These are phyloP conservation scores for Lampropteryx suffumata DNA, from an alignment of 2,888 invertebrate species.

Conservation along the genomic window DNA sequence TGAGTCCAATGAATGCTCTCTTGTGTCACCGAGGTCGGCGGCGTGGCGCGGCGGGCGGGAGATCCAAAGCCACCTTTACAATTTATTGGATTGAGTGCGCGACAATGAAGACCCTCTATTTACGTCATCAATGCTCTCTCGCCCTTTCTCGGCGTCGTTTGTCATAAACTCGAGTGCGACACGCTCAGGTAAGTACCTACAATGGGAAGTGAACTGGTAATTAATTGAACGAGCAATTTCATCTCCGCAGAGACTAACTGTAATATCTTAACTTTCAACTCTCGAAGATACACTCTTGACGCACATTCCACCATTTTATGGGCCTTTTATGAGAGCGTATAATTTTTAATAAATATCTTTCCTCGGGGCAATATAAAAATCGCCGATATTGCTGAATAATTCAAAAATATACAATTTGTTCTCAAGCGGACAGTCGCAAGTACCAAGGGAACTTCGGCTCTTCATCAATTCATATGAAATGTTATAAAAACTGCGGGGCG, in stretches of 20 bases:
- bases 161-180: slow-evolving; percentile 21
- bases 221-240: slow-evolving; percentile 9
- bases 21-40: no score
- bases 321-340: slow-evolving; percentile 9
- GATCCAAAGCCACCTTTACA: no score
- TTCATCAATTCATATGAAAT: no score
- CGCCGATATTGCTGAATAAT: slow-evolving; percentile 17
- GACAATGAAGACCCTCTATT: no score
- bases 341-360: slow-evolving; percentile 15
- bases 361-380: slow-evolving; percentile 10
- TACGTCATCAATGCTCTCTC: slow-evolving; percentile 20
- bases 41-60: not conserved
- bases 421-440: slow-evolving; percentile 11
- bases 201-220: slow-evolving; percentile 15
- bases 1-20: slow-evolving; percentile 28
- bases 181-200: slow-evolving; percentile 7
- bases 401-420: slow-evolving; percentile 15
- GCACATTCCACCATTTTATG: slow-evolving; percentile 17
- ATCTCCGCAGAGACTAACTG: slow-evolving; percentile 6
- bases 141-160: slow-evolving; percentile 20
- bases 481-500: slow-evolving; percentile 16
- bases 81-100: no score
- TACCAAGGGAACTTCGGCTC: no score
- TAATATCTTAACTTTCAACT: slow-evolving; percentile 19
- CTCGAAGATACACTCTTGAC: slow-evolving; percentile 14